phyloP scores from a whole-genome alignment of 1,140 invertebrate species.

The Medauroidea extradentata region DNA sequence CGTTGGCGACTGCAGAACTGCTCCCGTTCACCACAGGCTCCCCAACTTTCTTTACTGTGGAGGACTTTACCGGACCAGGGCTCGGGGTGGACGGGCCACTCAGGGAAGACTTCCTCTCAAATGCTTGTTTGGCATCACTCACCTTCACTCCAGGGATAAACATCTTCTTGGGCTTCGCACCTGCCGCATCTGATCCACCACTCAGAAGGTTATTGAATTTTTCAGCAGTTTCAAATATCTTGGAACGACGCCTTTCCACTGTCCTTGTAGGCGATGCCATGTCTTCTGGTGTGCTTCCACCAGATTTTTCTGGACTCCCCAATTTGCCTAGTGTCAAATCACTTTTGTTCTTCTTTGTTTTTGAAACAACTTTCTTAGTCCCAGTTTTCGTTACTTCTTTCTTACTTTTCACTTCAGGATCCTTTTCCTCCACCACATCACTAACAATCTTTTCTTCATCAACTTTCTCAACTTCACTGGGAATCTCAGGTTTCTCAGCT shows the following conservation, averaged over 20 bases:
- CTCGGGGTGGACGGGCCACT: background rate
- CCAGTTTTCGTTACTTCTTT: background rate
- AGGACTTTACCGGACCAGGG: background rate
- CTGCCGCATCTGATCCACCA: constrained; percentile 7
- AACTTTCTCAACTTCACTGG: background rate
- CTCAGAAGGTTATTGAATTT: constrained; percentile 58
- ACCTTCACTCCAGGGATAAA: constrained; percentile 77
- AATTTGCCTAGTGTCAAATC: constrained; percentile 1
- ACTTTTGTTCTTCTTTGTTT: constrained; percentile 8
- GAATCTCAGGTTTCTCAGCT: background rate
- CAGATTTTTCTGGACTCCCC: background rate
- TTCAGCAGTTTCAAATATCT: constrained; percentile 66
- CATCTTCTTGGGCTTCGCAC: constrained; percentile 69
- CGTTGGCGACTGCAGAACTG: no score
- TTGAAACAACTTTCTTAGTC: background rate
- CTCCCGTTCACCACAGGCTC: background rate
- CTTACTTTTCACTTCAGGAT: background rate
- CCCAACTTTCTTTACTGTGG: background rate
- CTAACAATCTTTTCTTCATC: background rate
- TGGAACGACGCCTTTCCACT: constrained; percentile 55
- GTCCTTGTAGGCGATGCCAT: constrained; percentile 2
- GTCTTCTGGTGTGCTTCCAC: background rate
- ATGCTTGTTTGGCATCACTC: constrained; percentile 76
- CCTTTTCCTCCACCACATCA: background rate
- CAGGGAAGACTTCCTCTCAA: constrained; percentile 68